Conservation (phyloP, 92 coral and sea anemone genomes). For the Umimayanthus kanabou region DNA sequence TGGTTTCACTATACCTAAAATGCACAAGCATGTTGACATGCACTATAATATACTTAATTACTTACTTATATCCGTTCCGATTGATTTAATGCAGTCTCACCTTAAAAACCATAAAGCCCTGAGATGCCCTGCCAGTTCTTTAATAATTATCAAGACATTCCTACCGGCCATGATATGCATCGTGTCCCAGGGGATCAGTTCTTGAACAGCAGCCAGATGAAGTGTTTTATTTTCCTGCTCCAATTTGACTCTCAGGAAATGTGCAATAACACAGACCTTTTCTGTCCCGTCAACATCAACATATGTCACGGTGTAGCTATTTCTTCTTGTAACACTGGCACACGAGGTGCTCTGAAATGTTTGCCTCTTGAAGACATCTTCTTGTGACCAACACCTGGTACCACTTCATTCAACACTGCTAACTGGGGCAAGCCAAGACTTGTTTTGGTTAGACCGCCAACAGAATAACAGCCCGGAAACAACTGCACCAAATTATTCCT, state of each 20-base stretch:
- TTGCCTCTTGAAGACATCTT: slow-evolving; percentile 43
- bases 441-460: slow-evolving; percentile 40
- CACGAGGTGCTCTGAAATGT: slow-evolving; percentile 55
- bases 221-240: not conserved
- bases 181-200: not conserved
- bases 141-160: slow-evolving; percentile 3
- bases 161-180: slow-evolving; percentile 6
- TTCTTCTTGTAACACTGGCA: slow-evolving; percentile 42
- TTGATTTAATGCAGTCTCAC: not conserved
- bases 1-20: not conserved
- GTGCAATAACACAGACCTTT: not conserved
- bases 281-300: slow-evolving; percentile 1
- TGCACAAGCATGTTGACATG: slow-evolving; percentile 2
- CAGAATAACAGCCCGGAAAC: slow-evolving; percentile 51
- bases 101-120: slow-evolving; percentile 3
- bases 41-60: not conserved
- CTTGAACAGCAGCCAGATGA: slow-evolving; percentile 28
- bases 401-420: slow-evolving; percentile 41
- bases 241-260: slow-evolving; percentile 14
- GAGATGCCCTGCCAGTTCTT: slow-evolving; percentile 30
- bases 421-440: slow-evolving; percentile 37
- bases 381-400: slow-evolving; percentile 49
- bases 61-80: too few relatives aligned
- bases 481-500: slow-evolving; percentile 36
- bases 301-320: slow-evolving; percentile 47